Percentiles rank a stretch among this genome's conserved stretches.
These are phyloP conservation scores for Orchestia grillus DNA, from an alignment of 1,140 invertebrate genomes.

Conservation along the genomic window DNA sequence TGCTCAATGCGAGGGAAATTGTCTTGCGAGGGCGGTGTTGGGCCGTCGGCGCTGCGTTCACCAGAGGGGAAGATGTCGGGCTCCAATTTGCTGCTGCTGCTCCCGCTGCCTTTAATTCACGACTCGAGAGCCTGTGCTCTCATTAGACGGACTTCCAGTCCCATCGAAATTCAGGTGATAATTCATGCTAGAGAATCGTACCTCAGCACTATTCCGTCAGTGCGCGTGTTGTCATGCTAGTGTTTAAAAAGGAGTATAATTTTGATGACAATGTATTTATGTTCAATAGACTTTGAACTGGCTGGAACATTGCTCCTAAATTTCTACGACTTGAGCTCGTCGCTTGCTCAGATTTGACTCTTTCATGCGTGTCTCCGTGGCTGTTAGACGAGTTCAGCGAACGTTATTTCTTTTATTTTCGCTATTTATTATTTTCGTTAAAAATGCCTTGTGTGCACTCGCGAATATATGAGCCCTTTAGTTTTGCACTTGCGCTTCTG, in stretches of 20 bases:
- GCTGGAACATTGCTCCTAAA: background rate
- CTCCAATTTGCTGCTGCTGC: background rate
- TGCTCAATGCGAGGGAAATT: background rate
- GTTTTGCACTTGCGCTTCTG: too few species aligned
- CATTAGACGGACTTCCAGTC: background rate
- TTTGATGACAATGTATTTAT: background rate
- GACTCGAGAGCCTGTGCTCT: background rate
- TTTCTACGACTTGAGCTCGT: background rate
- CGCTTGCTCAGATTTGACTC: background rate
- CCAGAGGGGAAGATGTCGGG: background rate
- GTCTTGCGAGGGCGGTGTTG: background rate
- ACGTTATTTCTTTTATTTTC: background rate
- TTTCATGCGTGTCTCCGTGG: background rate
- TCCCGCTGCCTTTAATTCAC: background rate
- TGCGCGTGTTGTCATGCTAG: background rate
- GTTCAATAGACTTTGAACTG: background rate
- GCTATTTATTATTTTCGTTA: too few species aligned
- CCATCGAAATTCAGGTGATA: background rate
- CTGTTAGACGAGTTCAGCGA: background rate
- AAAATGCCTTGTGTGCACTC: background rate
- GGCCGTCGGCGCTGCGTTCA: background rate
- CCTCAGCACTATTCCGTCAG: background rate
- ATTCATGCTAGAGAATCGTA: background rate
- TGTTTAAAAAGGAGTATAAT: background rate
- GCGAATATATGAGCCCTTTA: too few species aligned